These are phyloP conservation scores for Calosoma granatense DNA, from an alignment of 1,140 invertebrate species.

Conservation along the genomic window DNA sequence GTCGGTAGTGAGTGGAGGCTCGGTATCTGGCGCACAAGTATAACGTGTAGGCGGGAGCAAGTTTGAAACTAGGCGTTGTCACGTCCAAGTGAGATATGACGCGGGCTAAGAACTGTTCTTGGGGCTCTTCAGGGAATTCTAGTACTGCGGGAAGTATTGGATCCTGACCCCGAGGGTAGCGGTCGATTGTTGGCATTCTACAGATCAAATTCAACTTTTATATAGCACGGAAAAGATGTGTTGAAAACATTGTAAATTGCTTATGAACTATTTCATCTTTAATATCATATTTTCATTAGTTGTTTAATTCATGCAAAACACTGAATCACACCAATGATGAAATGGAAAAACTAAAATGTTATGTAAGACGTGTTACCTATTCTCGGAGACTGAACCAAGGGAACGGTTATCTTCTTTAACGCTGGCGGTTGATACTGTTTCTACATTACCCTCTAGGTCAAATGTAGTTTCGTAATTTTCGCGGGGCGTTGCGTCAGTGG, in stretches of 20 bases:
- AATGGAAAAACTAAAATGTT: conserved; percentile 6
- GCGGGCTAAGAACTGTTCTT: conserved; percentile 79
- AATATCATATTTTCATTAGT: too few species aligned
- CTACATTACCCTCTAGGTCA: conserved; percentile 73
- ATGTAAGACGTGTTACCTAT: conserved; percentile 23
- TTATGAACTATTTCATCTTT: too few species aligned
- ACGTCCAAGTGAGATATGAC: conserved; percentile 83
- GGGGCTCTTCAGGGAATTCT: conserved; percentile 89
- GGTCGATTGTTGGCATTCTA: conserved; percentile 20
- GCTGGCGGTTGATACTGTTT: conserved; percentile 45
- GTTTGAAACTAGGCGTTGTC: conserved; percentile 69
- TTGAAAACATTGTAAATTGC: background rate
- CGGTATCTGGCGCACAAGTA: conserved; percentile 88
- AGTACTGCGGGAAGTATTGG: conserved; percentile 88
- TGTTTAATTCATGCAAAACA: too few species aligned
- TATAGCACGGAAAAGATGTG: background rate
- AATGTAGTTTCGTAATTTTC: conserved; percentile 76
- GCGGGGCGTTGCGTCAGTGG: conserved; percentile 29
- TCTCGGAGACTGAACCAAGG: conserved; percentile 29
- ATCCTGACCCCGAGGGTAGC: conserved; percentile 58
- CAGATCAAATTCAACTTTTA: background rate
- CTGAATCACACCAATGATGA: conserved; percentile 1
- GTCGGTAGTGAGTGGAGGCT: conserved; percentile 86
- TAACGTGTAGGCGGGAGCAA: conserved; percentile 89
- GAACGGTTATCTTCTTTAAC: conserved; percentile 32